phyloP scores from a whole-genome alignment of 2,888 invertebrate species.

The Acrobasis consociella region DNA sequence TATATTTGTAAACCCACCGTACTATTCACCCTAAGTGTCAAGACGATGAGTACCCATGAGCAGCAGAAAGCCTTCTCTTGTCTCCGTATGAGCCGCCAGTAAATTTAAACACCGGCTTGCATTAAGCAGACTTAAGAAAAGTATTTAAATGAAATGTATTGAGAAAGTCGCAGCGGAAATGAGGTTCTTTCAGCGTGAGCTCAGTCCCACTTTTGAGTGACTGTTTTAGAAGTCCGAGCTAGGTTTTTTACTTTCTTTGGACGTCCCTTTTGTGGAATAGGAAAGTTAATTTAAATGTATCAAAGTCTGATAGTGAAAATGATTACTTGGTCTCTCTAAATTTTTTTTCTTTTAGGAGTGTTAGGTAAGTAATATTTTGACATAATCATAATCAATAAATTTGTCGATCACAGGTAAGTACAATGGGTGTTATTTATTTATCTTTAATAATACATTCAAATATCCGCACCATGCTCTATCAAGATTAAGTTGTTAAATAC shows the following conservation, averaged over 20 bases:
- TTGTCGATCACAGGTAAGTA: too few relatives aligned
- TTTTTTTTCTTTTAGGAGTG: too few relatives aligned
- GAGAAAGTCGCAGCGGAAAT: slow-evolving; percentile 77
- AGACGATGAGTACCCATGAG: slow-evolving; percentile 6
- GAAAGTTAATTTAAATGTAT: slow-evolving; percentile 10
- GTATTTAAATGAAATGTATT: slow-evolving; percentile 81
- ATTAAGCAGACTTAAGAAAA: slow-evolving; percentile 63
- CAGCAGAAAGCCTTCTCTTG: slow-evolving; percentile 60
- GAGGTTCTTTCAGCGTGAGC: slow-evolving; percentile 73
- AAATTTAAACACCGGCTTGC: slow-evolving; percentile 69
- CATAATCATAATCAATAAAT: too few relatives aligned
- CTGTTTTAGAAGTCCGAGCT: slow-evolving; percentile 64
- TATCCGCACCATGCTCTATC: too few relatives aligned
- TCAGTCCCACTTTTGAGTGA: slow-evolving; percentile 67
- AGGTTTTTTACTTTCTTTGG: slow-evolving; percentile 52
- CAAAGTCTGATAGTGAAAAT: neutral
- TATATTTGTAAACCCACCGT: neutral
- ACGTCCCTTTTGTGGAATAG: slow-evolving; percentile 22
- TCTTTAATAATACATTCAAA: too few relatives aligned
- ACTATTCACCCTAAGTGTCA: neutral
- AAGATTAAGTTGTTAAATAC: too few relatives aligned
- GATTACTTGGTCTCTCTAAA: neutral
- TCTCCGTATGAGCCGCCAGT: slow-evolving; percentile 64
- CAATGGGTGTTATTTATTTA: too few relatives aligned
- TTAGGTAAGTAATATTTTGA: neutral